Conservation (phyloP, 2,888 invertebrate species). For the Papilio protenor region DNA sequence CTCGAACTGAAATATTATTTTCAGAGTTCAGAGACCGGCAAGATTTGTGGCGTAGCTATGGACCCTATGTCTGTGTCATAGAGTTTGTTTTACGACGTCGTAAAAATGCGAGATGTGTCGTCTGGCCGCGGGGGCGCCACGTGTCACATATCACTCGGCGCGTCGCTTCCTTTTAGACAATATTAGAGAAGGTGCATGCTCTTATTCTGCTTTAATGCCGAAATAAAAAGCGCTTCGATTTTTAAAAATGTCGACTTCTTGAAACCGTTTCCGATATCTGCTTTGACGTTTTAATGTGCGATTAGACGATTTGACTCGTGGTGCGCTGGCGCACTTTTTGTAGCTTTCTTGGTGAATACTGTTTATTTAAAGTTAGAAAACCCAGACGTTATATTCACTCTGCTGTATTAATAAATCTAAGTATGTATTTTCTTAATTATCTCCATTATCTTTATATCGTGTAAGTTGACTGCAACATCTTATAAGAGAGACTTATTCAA, state of each 20-base stretch:
- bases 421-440: too few relatives aligned
- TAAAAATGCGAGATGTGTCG: conserved; percentile 57
- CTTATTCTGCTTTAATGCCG: conserved; percentile 42
- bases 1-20: conserved; percentile 82
- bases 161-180: conserved; percentile 80
- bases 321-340: background rate
- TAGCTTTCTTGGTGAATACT: background rate
- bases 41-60: conserved; percentile 54
- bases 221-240: conserved; percentile 31
- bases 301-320: background rate
- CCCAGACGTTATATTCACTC: background rate
- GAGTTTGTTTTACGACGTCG: conserved; percentile 65
- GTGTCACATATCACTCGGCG: conserved; percentile 83
- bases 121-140: conserved; percentile 66
- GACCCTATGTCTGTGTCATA: conserved; percentile 62
- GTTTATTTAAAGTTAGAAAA: background rate
- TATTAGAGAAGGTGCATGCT: conserved; percentile 56
- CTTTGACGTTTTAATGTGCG: conserved; percentile 35
- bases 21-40: conserved; percentile 80
- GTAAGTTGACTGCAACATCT: background rate
- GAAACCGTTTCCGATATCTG: conserved; percentile 7
- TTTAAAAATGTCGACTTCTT: conserved; percentile 31
- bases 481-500: background rate
- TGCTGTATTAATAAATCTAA: background rate
- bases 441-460: too few relatives aligned